Evolutionary conservation across 2,797 vertebrate genomes (phyloP).

Genomic region (Tauraco hartlaubi): DNA sequence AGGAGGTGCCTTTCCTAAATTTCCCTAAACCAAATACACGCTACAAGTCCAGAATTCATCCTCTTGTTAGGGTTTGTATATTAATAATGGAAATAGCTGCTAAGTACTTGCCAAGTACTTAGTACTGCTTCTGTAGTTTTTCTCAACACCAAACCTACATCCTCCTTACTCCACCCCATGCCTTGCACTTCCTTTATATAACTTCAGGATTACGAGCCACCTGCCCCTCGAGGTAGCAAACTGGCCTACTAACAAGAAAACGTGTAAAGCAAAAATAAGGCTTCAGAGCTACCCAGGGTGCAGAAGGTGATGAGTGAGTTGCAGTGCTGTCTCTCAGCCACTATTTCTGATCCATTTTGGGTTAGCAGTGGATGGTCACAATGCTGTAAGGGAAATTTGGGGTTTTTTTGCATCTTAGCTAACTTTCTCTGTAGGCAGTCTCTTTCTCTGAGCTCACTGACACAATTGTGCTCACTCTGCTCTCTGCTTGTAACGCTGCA

Average conservation of each 20-base stretch:
- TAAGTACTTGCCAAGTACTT: neutral
- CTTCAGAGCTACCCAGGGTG: neutral
- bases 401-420: neutral
- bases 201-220: neutral
- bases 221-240: neutral
- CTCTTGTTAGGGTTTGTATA: neutral
- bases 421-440: neutral
- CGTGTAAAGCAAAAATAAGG: conserved; percentile 2
- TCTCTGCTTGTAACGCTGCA: neutral
- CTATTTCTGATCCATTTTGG: neutral
- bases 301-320: neutral
- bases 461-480: neutral
- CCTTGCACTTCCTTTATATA: neutral
- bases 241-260: neutral
- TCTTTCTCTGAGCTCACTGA: neutral
- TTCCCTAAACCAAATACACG: neutral
- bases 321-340: neutral
- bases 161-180: neutral
- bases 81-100: neutral
- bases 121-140: neutral
- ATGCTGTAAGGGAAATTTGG: neutral
- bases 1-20: neutral
- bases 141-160: neutral
- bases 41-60: neutral
- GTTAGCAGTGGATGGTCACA: neutral